phyloP scores from a whole-genome alignment of 2,888 invertebrate genomes.

The Trichopria drosophilae region DNA sequence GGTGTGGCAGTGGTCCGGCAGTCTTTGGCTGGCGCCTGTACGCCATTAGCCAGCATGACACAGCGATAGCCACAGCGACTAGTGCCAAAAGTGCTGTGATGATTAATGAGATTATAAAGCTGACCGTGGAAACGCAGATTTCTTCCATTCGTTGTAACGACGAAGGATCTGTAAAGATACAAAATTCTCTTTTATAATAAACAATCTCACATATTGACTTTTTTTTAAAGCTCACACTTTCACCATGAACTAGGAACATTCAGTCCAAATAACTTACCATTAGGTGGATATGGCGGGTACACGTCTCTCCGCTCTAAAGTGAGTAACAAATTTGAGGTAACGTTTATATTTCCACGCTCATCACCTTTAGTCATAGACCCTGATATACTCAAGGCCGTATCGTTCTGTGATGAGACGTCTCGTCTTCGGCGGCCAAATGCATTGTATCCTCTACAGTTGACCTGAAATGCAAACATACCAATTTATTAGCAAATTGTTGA shows the following conservation, averaged over 20 bases:
- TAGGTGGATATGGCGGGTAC: conserved; percentile 75
- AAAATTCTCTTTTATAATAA: neutral
- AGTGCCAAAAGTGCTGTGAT: conserved; percentile 89
- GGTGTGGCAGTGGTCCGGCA: conserved; percentile 89
- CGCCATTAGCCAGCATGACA: conserved; percentile 94
- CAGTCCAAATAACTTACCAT: conserved; percentile 62
- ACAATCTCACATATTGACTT: neutral
- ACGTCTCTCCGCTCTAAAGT: conserved; percentile 83
- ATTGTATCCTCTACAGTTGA: conserved; percentile 88
- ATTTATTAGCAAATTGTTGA: too few relatives aligned
- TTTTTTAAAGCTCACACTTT: neutral
- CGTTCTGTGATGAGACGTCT: conserved; percentile 65
- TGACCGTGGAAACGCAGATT: conserved; percentile 92
- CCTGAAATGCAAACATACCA: conserved; percentile 66
- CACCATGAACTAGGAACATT: neutral
- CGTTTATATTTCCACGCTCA: conserved; percentile 88
- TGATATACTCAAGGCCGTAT: conserved; percentile 65
- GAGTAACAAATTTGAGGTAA: conserved; percentile 87
- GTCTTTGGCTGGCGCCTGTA: conserved; percentile 85
- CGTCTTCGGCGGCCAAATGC: conserved; percentile 84
- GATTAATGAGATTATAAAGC: conserved; percentile 87
- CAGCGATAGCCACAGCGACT: conserved; percentile 91
- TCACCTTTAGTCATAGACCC: conserved; percentile 60
- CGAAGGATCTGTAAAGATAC: conserved; percentile 60
- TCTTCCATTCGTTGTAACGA: conserved; percentile 71